Conservation (phyloP, 1,140 invertebrate genomes). For the Nomia melanderi region DNA sequence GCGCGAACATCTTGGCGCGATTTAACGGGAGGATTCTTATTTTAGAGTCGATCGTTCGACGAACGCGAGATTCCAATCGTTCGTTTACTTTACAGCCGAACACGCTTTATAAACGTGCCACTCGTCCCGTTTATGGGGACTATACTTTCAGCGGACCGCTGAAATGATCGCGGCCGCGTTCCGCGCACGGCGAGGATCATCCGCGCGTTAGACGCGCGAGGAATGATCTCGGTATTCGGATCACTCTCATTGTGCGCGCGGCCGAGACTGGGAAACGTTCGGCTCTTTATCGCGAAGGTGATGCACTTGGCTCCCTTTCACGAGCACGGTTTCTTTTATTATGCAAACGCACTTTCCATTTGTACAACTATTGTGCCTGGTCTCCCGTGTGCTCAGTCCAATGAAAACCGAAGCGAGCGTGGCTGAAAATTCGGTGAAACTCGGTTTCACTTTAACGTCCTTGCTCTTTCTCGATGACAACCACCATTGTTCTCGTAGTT, state of each 20-base stretch:
- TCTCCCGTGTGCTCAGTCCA: neutral
- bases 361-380: constrained; percentile 6
- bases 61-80: too few species aligned
- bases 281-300: neutral
- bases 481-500: neutral
- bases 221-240: neutral
- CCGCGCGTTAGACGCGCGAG: neutral
- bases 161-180: too few species aligned
- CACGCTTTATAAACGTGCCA: too few species aligned
- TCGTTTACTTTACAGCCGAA: too few species aligned
- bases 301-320: constrained; percentile 30
- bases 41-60: neutral
- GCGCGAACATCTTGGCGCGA: neutral
- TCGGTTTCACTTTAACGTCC: neutral
- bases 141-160: too few species aligned
- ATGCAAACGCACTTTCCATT: constrained; percentile 46
- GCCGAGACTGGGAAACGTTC: neutral
- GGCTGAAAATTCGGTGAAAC: neutral
- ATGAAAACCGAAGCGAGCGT: neutral
- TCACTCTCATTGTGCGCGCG: neutral
- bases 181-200: neutral
- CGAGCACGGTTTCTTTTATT: constrained; percentile 27
- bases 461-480: neutral
- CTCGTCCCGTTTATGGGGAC: too few species aligned
- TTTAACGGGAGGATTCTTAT: neutral